A percentile compares a stretch with the other conserved stretches of the same genome.
Conservation (phyloP, 2,113 vertebrate species). For the Talpa occidentalis region DNA sequence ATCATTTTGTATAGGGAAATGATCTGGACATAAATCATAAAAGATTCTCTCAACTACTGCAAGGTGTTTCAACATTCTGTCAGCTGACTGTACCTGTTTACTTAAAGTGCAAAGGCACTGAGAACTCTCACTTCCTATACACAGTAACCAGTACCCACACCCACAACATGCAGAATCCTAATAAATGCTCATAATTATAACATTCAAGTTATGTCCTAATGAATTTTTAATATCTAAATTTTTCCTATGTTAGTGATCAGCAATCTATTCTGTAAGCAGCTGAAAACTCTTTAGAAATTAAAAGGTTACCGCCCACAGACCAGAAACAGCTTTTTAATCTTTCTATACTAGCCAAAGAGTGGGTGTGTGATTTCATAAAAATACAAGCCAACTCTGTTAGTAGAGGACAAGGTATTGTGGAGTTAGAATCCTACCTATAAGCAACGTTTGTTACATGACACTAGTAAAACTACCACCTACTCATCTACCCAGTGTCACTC, state of each 20-base stretch:
- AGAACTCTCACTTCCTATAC: slow-evolving; percentile 55
- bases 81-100: slow-evolving; percentile 15
- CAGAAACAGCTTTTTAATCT: slow-evolving; percentile 75
- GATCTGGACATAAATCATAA: no score
- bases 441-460: slow-evolving; percentile 39
- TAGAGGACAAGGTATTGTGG: slow-evolving; percentile 49
- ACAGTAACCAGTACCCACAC: not conserved
- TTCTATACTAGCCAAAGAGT: slow-evolving; percentile 73
- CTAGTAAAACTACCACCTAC: slow-evolving; percentile 54
- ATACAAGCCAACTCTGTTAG: slow-evolving; percentile 47
- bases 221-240: slow-evolving; percentile 61
- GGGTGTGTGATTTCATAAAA: slow-evolving; percentile 65
- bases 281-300: slow-evolving; percentile 74
- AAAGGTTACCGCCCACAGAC: slow-evolving; percentile 78
- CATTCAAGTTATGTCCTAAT: slow-evolving; percentile 8
- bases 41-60: slow-evolving; percentile 19
- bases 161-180: not conserved
- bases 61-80: slow-evolving; percentile 15
- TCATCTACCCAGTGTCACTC: not conserved
- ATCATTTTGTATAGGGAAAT: not conserved
- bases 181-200: slow-evolving; percentile 38
- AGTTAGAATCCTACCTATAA: slow-evolving; percentile 48
- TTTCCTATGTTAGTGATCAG: slow-evolving; percentile 49
- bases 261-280: slow-evolving; percentile 61
- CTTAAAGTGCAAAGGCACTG: slow-evolving; percentile 36